A percentile compares a stretch with the other conserved stretches of the same genome.
Conservation (phyloP, 2,888 invertebrate genomes). For the Microchrysa polita region DNA sequence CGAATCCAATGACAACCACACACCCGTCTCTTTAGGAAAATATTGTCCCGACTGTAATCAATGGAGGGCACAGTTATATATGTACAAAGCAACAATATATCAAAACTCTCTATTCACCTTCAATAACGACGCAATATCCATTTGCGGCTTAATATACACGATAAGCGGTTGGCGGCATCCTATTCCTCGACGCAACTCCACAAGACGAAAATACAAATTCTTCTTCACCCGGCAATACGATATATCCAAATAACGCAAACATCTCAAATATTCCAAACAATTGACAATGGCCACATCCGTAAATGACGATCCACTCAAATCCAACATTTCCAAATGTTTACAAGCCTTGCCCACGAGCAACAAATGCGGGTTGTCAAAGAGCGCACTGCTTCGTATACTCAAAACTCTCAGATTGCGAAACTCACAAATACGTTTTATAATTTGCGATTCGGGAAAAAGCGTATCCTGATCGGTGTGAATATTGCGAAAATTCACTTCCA, state of each 20-base stretch:
- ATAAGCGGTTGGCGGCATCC: background rate
- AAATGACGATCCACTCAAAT: conserved; percentile 7
- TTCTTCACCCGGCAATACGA: background rate
- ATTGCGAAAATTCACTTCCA: conserved; percentile 1
- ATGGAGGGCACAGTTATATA: background rate
- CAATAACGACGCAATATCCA: background rate
- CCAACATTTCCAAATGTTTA: conserved; percentile 18
- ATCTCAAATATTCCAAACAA: background rate
- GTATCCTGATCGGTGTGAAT: background rate
- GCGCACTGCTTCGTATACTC: background rate
- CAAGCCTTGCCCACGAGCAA: background rate
- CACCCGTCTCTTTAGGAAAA: background rate
- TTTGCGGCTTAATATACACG: background rate
- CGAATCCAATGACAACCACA: background rate
- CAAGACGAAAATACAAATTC: conserved; percentile 2
- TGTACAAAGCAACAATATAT: no score
- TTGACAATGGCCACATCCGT: background rate
- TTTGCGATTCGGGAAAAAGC: background rate
- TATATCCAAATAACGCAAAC: conserved; percentile 11
- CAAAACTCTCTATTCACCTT: background rate
- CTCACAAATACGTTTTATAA: conserved; percentile 4
- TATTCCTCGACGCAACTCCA: background rate
- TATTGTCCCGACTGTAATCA: background rate
- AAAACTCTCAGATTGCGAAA: conserved; percentile 3
- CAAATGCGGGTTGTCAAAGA: conserved; percentile 6